A percentile compares a stretch with the other conserved stretches of the same genome.
Conservation (phyloP, 2,797 vertebrate genomes). For the Cynodonichthys magdalenae region DNA sequence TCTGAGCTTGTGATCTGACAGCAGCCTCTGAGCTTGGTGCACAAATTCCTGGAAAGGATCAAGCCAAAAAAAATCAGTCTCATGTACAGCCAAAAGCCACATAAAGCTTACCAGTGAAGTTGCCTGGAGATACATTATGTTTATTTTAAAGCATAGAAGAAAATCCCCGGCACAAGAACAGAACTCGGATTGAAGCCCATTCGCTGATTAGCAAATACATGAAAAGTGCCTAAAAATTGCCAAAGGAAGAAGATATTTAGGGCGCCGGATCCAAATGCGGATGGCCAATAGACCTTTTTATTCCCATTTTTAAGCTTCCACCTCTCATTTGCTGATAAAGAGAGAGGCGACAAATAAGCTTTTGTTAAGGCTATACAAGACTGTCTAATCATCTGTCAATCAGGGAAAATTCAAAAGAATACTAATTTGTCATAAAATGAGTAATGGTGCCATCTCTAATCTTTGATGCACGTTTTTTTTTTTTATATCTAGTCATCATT, state of each 20-base stretch:
- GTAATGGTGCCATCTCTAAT: constrained; percentile 20
- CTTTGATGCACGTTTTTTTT: constrained; percentile 18
- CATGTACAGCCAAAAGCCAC: constrained; percentile 54
- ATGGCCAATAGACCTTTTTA: constrained; percentile 41
- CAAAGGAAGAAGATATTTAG: constrained; percentile 59
- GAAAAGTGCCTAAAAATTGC: constrained; percentile 42
- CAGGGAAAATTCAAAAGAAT: constrained; percentile 16
- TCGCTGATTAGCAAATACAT: constrained; percentile 56
- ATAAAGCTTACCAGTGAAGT: constrained; percentile 54
- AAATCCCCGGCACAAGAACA: constrained; percentile 48
- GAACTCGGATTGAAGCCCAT: constrained; percentile 46
- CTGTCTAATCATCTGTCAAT: constrained; percentile 33
- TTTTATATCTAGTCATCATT: constrained; percentile 19
- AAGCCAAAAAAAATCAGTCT: constrained; percentile 49
- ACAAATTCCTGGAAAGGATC: constrained; percentile 88
- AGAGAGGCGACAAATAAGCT: constrained; percentile 22
- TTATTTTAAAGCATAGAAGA: constrained; percentile 49
- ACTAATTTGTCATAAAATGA: constrained; percentile 32
- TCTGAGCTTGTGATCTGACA: constrained; percentile 79
- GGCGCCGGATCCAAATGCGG: constrained; percentile 41
- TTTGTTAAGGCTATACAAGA: constrained; percentile 23
- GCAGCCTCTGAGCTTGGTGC: constrained; percentile 83
- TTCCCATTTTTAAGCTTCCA: constrained; percentile 41
- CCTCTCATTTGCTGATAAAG: constrained; percentile 40
- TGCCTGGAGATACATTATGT: constrained; percentile 47